Conservation (phyloP, 2,797 vertebrate species). For the Eulemur mongoz region DNA sequence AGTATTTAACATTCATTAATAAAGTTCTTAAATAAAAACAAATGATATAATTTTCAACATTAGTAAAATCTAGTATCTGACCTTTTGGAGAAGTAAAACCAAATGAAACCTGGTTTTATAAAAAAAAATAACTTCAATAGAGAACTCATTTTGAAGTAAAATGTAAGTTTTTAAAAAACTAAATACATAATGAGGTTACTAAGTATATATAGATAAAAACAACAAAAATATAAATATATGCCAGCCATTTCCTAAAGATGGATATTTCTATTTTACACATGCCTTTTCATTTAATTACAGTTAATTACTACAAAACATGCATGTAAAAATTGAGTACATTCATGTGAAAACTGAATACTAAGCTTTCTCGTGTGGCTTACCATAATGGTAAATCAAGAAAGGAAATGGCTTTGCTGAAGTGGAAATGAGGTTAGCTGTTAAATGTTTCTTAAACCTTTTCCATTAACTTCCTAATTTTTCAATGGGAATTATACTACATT, state of each 20-base stretch:
- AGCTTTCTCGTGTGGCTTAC: constrained; percentile 42
- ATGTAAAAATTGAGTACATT: neutral
- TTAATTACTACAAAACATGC: constrained; percentile 35
- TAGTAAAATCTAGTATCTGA: constrained; percentile 40
- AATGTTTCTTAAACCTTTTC: constrained; percentile 41
- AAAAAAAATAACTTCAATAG: neutral
- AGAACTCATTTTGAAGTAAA: constrained; percentile 30
- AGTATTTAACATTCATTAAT: neutral
- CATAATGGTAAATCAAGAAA: constrained; percentile 46
- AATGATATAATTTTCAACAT: neutral
- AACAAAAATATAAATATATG: neutral
- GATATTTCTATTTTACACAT: neutral
- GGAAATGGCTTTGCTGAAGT: constrained; percentile 21
- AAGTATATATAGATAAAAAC: neutral
- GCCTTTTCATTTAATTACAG: constrained; percentile 31
- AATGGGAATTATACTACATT: constrained; percentile 18
- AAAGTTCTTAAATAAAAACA: constrained; percentile 36
- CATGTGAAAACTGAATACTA: neutral
- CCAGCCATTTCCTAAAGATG: neutral
- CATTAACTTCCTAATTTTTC: constrained; percentile 43
- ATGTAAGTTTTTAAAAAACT: neutral
- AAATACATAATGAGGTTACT: constrained; percentile 2
- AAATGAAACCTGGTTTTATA: neutral
- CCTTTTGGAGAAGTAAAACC: neutral
- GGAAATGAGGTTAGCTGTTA: constrained; percentile 31